phyloP scores from a whole-genome alignment of 1,140 invertebrate species.

The Drosophila prosaltans region DNA sequence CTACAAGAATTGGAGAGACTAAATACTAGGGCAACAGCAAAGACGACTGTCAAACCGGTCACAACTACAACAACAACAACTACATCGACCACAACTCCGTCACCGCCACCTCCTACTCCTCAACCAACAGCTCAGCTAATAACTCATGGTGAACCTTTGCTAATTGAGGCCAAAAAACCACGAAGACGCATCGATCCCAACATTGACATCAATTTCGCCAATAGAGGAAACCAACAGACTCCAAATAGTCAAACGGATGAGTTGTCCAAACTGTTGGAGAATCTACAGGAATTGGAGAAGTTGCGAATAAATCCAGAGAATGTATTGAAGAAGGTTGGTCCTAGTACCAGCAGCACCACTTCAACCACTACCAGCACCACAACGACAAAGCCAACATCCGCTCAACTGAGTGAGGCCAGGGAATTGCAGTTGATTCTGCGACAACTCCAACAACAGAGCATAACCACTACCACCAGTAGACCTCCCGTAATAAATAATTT shows the following conservation, averaged over 20 bases:
- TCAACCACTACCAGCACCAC: constrained; percentile 35
- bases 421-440: constrained; percentile 3
- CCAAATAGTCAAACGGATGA: constrained; percentile 50
- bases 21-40: constrained; percentile 70
- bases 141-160: constrained; percentile 69
- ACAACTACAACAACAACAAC: constrained; percentile 19
- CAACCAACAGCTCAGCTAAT: constrained; percentile 55
- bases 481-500: neutral
- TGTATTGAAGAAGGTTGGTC: constrained; percentile 51
- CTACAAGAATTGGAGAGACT: constrained; percentile 80
- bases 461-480: constrained; percentile 24
- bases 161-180: constrained; percentile 76
- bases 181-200: constrained; percentile 75
- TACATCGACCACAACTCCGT: constrained; percentile 5
- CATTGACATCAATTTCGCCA: constrained; percentile 74
- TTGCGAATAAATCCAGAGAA: constrained; percentile 71
- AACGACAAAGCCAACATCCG: neutral
- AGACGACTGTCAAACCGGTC: constrained; percentile 6
- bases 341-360: constrained; percentile 4
- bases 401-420: neutral
- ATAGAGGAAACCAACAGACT: constrained; percentile 59
- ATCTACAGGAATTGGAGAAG: constrained; percentile 76
- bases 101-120: constrained; percentile 35
- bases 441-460: constrained; percentile 11
- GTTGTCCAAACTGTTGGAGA: constrained; percentile 69